Base-by-base conservation (phyloP, 92 coral and sea anemone genomes). In the Palythoa grandiflora region DNA sequence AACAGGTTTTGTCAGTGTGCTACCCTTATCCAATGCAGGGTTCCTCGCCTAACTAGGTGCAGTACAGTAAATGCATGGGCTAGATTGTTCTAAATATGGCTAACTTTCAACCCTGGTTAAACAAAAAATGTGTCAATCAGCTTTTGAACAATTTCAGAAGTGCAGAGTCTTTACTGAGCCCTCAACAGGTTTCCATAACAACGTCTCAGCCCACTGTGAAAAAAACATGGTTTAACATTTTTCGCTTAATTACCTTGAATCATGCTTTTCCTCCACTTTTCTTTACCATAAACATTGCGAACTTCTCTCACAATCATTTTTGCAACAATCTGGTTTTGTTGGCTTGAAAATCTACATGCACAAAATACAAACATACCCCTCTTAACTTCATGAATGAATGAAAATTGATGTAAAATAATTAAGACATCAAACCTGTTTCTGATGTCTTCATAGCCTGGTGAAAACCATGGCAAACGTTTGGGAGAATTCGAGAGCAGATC, bases 11-110 rank as follows among this genome's bases (percentile, higher is more conserved):
- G n/a, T n/a, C n/a, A n/a, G n/a, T n/a, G n/a, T n/a, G n/a, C n/a
- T n/a, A n/a, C n/a, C n/a, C n/a, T n/a, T 70, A 38, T 70, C 74
- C 39, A 70, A 70, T 70, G 74, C 74, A 70, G 75, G 75, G 50
- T 71, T 71, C 44, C 75, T 71, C 75, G 17, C 44, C 44, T 71
- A 35, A 71, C 15, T 37, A 71, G 75, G 75, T 71, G 48, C 44
- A 66, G 38, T 28, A n/a, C 37, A 66, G 72, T 66, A 66, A 66
- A 16, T 38, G 1, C 36, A 21, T 57, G 63, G 1, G 63, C 63
- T 57, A 12, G 63, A 57, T 57, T 57, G 63, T 57, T 57, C 63
- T 57, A 57, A 57, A 57, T 57, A 14, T 57, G 63, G 63, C 63
- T 40, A 40, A 40, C 47, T 57, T 57, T 57, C 63, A 57, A 57